Conservation (phyloP, 2,797 vertebrate species). For the Euphonia xanthogaster region DNA sequence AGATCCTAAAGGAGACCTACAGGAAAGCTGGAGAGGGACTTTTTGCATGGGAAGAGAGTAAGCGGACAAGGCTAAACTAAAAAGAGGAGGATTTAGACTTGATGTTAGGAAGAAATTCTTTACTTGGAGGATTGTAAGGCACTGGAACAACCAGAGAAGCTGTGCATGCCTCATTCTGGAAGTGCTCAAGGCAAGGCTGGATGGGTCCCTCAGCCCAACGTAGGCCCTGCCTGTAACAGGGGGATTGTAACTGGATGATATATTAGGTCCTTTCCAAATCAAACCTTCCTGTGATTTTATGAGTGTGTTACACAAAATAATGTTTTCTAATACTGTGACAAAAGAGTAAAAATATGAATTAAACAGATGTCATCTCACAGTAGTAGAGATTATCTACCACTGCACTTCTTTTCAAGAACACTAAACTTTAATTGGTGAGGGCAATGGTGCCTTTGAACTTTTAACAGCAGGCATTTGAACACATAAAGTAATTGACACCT, state of each 20-base stretch:
- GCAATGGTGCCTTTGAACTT: not conserved
- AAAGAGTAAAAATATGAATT: not conserved
- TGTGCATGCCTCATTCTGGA: too few species aligned
- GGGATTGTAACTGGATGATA: accelerated
- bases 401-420: not conserved
- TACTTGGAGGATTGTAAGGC: not conserved
- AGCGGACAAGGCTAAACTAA: not conserved
- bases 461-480: not conserved
- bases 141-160: not conserved
- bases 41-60: not conserved
- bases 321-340: not conserved
- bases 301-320: not conserved
- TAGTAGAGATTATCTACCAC: not conserved
- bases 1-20: not conserved
- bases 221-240: not conserved
- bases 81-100: not conserved
- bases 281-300: not conserved
- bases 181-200: not conserved
- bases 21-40: not conserved
- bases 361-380: not conserved
- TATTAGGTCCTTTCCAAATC: not conserved
- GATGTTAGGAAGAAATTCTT: not conserved
- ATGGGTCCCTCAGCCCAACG: not conserved
- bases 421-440: constrained; percentile 1
- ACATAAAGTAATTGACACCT: not conserved